A percentile compares a stretch with the other conserved stretches of the same genome.
Conservation (phyloP, 2,888 invertebrate species). For the Dryadula phaetusa region DNA sequence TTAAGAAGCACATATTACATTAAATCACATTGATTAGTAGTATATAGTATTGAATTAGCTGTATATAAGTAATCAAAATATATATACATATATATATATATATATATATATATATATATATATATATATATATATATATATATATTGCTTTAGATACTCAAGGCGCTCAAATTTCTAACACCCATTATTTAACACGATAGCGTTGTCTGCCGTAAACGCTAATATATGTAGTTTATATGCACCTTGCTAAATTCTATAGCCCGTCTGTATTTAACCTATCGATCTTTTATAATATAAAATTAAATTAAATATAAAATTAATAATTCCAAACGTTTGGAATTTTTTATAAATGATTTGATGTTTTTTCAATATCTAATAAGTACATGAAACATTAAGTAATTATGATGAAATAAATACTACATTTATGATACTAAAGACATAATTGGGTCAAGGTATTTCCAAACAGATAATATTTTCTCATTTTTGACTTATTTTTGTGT, state of each 20-base stretch:
- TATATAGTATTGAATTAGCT: no score
- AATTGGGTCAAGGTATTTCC: conserved; percentile 24
- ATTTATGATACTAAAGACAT: not conserved
- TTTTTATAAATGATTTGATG: not conserved
- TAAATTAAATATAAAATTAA: not conserved
- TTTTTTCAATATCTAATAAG: not conserved
- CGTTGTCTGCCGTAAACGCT: conserved; percentile 21
- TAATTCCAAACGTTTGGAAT: not conserved
- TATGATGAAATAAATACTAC: not conserved
- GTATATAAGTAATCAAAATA: not conserved
- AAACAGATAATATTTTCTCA: conserved; percentile 14
- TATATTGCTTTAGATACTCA: not conserved
- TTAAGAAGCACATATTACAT: no score
- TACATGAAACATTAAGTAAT: not conserved
- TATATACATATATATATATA: conserved; percentile 1
- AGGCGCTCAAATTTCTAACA: conserved; percentile 19
- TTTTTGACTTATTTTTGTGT: conserved; percentile 23
- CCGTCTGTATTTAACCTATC: conserved; percentile 15
- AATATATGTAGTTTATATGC: conserved; percentile 32
- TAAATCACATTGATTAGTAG: no score
- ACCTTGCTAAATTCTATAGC: conserved; percentile 13
- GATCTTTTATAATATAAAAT: conserved; percentile 8
- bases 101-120: conserved; percentile 4
- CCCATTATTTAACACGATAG: conserved; percentile 51
- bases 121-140: conserved; percentile 3